Base-by-base conservation (phyloP, 2,888 invertebrate species). In the Agonopterix heracliana region DNA sequence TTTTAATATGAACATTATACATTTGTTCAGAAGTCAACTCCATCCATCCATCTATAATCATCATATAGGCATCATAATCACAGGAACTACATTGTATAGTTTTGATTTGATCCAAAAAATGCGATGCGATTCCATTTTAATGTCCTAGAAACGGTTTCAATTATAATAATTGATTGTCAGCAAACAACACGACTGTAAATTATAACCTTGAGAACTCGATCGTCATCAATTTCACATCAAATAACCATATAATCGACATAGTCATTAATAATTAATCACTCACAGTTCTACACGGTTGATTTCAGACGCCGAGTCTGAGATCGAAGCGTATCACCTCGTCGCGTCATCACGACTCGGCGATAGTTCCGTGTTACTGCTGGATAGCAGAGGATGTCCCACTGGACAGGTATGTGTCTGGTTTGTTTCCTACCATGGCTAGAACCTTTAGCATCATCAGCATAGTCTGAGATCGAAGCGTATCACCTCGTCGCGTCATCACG, bases 401-500 rank as follows among this genome's bases (percentile, higher is more conserved):
- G 95, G 96, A 64, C 84, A 90, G 59, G 87, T 86, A 56, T 48
- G 43, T 36, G 34, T 17, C 5, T 26, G 5, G 26, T 3, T 5
- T 7, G 5, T 7, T 14, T 11, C 9, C 36, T 9, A 4, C 40
- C 7, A 5, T 26, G 5, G 5, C 26, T 26, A 26, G 3, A 26
- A 26, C 26, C 26, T 26, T 26, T 5, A 26, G 26, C 2, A 2
- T 14, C 26, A 26, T 26, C 7, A n/a, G n/a, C n/a, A n/a, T n/a
- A 26, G 26, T 26, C 64, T 34, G 94, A 94, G 64, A 92, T 96
- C 61, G 91, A 92, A 66, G 95, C 94, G 1, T 93, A 94, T 45
- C 94, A 96, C 65, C 78, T 96, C 50, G 90, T 95, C 40, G 96
- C 96, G 8, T 94, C 94, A 62, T 94, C 95, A 9, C 91, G 92